phyloP scores from a whole-genome alignment of 2,797 vertebrate species.

The Gorsachius magnificus region DNA sequence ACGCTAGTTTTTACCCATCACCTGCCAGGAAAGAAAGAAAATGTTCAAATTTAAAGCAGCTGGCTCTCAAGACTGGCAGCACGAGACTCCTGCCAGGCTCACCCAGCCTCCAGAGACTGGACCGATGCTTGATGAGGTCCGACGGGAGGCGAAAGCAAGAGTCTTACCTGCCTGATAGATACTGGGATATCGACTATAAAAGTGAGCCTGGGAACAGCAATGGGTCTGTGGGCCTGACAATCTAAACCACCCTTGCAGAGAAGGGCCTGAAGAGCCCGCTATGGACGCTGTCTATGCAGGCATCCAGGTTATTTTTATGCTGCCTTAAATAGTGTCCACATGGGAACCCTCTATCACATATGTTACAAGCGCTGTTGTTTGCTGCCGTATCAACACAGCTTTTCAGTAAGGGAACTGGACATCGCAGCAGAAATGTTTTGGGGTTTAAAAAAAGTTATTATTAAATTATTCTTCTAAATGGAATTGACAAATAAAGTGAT shows the following conservation, averaged over 20 bases:
- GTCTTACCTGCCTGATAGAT: background rate
- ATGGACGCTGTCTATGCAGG: background rate
- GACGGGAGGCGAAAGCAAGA: background rate
- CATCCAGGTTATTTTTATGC: background rate
- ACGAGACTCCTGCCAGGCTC: background rate
- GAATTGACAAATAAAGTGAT: background rate
- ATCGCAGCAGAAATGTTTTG: background rate
- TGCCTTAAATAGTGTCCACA: background rate
- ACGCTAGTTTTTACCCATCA: background rate
- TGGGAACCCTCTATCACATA: background rate
- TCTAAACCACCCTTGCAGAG: background rate
- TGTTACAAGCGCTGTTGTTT: background rate
- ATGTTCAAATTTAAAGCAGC: background rate
- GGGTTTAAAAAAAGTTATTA: background rate
- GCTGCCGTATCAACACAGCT: background rate
- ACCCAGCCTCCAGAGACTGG: background rate
- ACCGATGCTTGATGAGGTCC: rapidly evolving
- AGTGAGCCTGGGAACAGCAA: rapidly evolving
- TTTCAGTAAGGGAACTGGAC: background rate
- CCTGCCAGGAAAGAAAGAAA: background rate
- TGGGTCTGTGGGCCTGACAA: background rate
- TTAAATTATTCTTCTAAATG: background rate
- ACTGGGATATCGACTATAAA: background rate
- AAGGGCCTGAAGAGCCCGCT: background rate
- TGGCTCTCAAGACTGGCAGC: background rate